Conservation (phyloP, 1,140 invertebrate genomes). For the Tenebrio molitor region DNA sequence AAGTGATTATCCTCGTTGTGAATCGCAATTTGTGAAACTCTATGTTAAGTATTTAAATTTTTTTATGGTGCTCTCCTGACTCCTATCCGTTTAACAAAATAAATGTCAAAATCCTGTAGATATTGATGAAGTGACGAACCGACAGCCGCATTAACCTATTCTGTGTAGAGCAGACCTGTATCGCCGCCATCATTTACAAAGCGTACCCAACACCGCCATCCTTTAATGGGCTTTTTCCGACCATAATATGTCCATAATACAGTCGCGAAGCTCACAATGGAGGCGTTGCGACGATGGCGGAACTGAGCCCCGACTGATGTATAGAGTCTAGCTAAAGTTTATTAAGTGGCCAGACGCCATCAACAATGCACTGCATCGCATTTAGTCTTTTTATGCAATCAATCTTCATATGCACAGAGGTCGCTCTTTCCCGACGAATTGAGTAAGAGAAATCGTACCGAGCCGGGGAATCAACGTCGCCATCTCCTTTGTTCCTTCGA, state of each 20-base stretch:
- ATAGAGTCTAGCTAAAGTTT: slow-evolving; percentile 40
- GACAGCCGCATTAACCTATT: too few relatives aligned
- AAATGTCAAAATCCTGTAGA: too few relatives aligned
- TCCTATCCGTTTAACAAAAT: too few relatives aligned
- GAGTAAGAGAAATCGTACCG: slow-evolving; percentile 34
- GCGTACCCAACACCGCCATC: background rate
- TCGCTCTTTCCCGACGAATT: slow-evolving; percentile 1
- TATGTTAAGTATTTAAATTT: too few relatives aligned
- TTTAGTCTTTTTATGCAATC: slow-evolving; percentile 40
- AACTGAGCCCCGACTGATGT: slow-evolving; percentile 4
- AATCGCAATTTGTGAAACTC: too few relatives aligned
- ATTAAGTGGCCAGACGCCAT: slow-evolving; percentile 36
- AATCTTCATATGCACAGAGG: slow-evolving; percentile 34
- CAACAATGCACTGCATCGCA: slow-evolving; percentile 26
- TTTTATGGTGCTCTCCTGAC: too few relatives aligned
- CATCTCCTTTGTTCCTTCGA: slow-evolving; percentile 41
- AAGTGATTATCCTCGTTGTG: too few relatives aligned
- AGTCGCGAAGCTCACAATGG: slow-evolving; percentile 18
- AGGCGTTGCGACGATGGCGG: slow-evolving; percentile 13
- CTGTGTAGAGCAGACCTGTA: too few relatives aligned
- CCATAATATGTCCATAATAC: slow-evolving; percentile 17
- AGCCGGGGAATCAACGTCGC: slow-evolving; percentile 41
- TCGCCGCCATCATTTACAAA: background rate
- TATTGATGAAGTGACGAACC: too few relatives aligned
- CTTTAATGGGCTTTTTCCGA: slow-evolving; percentile 15